Base-by-base conservation (phyloP, 2,888 invertebrate species). In the Macrosoma leucophasiata region DNA sequence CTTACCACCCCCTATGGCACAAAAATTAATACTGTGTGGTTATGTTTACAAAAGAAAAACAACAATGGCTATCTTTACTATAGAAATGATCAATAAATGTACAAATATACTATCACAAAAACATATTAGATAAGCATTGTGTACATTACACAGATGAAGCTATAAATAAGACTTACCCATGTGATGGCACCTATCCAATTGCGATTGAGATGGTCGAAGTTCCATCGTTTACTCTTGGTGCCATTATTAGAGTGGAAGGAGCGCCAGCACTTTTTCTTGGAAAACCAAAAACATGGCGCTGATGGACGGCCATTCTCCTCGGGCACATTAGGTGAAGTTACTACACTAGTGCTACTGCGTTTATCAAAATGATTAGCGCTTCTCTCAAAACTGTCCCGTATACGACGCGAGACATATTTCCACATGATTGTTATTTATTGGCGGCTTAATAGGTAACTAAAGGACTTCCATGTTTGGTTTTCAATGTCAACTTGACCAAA, bases 151-250 rank as follows among this genome's bases (percentile, higher is more conserved):
- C n/a, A n/a, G n/a, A n/a, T n/a, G n/a, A 18, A 13, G 11, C 13
- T 29, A 36, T 21, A 8, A 20, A 32, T 37, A 24, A 41, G 34
- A 46, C 60, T 65, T 67, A 86, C 86, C 85, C 85, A 85, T 60
- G 85, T 81, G 49, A 84, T 82, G 70, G 84, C 84, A 73, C 74
- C 74, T 46, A 81, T 69, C 85, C 85, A 84, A 67, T 66, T 66
- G 35, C 62, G 63, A 52, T 78, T 76, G 22, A 82, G 44, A 26
- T 74, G 67, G 24, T 77, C 75, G 48, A 79, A 81, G 51, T 69
- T 77, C 74, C 81, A 81, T 55, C 58, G 62, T 20, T 70, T 71
- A 29, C 57, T 67, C 46, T 82, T 77, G 9, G 81, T 73, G 22
- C 68, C 63, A 36, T 68, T 68, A 31, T 58, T 50, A 39, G 55